phyloP scores from a whole-genome alignment of 2,797 vertebrate genomes.

The Paedocypris micromegethes region DNA sequence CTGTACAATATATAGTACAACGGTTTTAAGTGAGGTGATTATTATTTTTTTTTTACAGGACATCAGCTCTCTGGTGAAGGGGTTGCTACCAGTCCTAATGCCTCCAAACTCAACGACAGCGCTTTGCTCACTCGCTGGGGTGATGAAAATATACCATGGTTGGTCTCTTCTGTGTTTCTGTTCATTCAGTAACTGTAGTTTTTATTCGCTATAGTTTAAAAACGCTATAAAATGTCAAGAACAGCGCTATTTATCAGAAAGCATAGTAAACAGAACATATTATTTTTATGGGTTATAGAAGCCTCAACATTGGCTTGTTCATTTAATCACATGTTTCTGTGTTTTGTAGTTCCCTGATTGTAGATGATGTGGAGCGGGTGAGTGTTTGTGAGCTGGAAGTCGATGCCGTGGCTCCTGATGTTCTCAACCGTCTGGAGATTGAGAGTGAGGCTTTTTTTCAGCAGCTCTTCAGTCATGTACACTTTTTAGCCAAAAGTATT shows the following conservation, averaged over 20 bases:
- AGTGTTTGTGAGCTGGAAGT: slow-evolving; percentile 97
- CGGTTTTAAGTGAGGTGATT: not conserved
- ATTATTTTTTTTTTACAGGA: slow-evolving; percentile 21
- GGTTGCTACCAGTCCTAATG: slow-evolving; percentile 52
- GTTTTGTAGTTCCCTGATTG: slow-evolving; percentile 79
- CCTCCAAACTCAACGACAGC: slow-evolving; percentile 69
- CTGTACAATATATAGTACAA: too few species aligned
- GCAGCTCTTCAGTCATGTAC: too few species aligned
- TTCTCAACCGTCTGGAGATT: slow-evolving; percentile 93
- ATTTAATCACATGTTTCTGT: slow-evolving; percentile 9
- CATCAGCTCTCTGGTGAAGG: slow-evolving; percentile 26
- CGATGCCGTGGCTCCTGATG: slow-evolving; percentile 90
- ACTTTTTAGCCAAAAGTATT: too few species aligned
- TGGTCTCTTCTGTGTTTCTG: slow-evolving; percentile 45
- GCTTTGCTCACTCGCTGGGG: slow-evolving; percentile 78
- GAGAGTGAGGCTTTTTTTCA: slow-evolving; percentile 73
- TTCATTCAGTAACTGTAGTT: not conserved
- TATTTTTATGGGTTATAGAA: too few species aligned
- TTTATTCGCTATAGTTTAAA: too few species aligned
- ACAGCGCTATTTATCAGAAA: too few species aligned
- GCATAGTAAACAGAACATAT: too few species aligned
- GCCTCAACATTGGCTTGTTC: too few species aligned
- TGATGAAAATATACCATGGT: slow-evolving; percentile 86
- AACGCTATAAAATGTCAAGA: too few species aligned
- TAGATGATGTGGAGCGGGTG: slow-evolving; percentile 81